These are phyloP conservation scores for Centropus unirufus DNA, from an alignment of 2,113 vertebrate species.

Conservation along the genomic window DNA sequence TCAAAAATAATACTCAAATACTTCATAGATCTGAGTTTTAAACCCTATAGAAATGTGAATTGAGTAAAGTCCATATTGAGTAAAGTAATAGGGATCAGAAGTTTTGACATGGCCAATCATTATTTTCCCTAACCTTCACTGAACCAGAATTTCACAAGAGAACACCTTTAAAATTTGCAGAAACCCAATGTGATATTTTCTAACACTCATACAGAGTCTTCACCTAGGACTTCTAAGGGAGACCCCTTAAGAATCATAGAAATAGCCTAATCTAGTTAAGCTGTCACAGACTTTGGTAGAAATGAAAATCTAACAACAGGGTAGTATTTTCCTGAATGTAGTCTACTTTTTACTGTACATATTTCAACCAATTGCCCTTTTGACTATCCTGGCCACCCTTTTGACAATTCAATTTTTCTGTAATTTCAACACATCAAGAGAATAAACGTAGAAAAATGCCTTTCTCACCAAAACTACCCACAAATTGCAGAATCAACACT, in stretches of 20 bases:
- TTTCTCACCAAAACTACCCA: slow-evolving; percentile 69
- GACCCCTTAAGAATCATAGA: slow-evolving; percentile 6
- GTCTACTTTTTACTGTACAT: slow-evolving; percentile 11
- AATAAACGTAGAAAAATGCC: slow-evolving; percentile 63
- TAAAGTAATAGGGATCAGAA: background rate
- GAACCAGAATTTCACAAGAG: background rate
- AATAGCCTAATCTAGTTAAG: slow-evolving; percentile 16
- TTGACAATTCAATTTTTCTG: slow-evolving; percentile 65
- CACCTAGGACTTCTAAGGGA: background rate
- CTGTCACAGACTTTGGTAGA: background rate
- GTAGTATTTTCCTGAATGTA: slow-evolving; percentile 50
- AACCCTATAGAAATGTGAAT: background rate
- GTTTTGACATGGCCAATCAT: background rate
- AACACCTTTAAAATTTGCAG: background rate
- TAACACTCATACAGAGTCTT: background rate
- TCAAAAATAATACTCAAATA: background rate
- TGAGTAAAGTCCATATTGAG: background rate
- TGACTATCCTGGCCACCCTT: slow-evolving; percentile 53
- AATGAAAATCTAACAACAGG: slow-evolving; percentile 19
- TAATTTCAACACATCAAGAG: slow-evolving; percentile 60
- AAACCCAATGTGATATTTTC: background rate
- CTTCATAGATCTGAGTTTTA: background rate
- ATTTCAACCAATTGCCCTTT: slow-evolving; percentile 50
- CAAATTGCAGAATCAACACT: slow-evolving; percentile 78
- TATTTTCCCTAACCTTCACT: background rate